Evolutionary conservation across 2,888 invertebrate species (phyloP).

Genomic region (Gandaritis pyraliata): DNA sequence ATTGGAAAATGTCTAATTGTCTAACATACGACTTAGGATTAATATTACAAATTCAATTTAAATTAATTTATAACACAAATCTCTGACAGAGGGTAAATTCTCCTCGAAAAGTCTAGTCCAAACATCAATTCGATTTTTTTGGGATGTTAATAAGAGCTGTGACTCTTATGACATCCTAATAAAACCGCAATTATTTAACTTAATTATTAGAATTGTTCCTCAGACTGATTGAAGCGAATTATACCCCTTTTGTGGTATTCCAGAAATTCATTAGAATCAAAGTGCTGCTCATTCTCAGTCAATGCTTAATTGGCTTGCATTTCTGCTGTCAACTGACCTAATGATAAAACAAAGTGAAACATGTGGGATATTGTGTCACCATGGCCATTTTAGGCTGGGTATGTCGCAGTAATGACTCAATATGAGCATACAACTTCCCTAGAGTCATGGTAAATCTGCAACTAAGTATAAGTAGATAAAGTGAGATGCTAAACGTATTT

Average conservation of each 20-base stretch:
- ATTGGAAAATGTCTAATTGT: background rate
- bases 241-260: constrained; percentile 48
- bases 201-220: no score
- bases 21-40: background rate
- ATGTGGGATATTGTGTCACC: constrained; percentile 33
- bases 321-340: constrained; percentile 36
- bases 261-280: constrained; percentile 51
- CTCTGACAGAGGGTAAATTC: constrained; percentile 42
- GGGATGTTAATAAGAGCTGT: no score
- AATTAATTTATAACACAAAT: constrained; percentile 49
- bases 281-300: constrained; percentile 40
- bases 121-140: no score
- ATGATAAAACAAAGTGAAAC: constrained; percentile 32
- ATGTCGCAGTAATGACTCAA: constrained; percentile 14
- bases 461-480: background rate
- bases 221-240: constrained; percentile 9
- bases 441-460: background rate
- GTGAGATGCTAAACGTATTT: background rate
- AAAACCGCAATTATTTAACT: no score
- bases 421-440: background rate
- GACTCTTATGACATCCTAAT: no score
- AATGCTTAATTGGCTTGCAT: constrained; percentile 65
- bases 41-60: constrained; percentile 31
- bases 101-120: no score
- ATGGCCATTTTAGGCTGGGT: constrained; percentile 20